Evolutionary conservation across 2,113 vertebrate genomes (phyloP), one percentile per base, ranked within the genome.

Genomic region (Cynocephalus volans): DNA sequence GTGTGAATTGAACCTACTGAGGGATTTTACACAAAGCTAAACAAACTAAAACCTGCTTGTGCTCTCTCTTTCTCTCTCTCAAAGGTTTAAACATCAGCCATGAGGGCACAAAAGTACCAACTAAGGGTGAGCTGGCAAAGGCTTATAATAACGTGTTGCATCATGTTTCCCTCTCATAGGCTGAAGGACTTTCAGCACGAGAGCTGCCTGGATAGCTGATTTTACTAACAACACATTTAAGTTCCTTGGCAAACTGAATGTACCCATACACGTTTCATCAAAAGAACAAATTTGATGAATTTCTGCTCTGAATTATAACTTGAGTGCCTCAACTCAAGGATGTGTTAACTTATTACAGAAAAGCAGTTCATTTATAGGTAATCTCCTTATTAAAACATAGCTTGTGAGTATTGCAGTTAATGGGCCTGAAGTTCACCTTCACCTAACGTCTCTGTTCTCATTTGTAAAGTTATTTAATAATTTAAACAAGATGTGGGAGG

Each of bases 401-500:
- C 69, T 62, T 80, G 28, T 83, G 70, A 96, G 6, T 88, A 52
- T 18, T 65, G 1, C 52, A 82, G 65, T 48, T 62, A 56, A 90
- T 45, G 11, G 11, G 2, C 5, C 62, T 77, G 3, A 93, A 77
- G 10, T 87, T 92, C 76, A 79, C 8, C 15, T 9, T 90, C n/a
- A 15, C 9, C 8, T 89, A 91, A 75, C 12, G 83, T 80, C n/a
- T 89, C 28, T 45, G 9, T 23, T 86, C 84, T 88, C 31, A 92
- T 19, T 52, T 76, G 54, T 64, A 83, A 85, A 87, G 5, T 48
- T 75, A 64, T 41, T 88, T 88, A 95, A 64, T 58, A 82, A n/a
- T 88, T 86, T 96, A 76, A 92, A 72, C 5, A 92, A 94, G 45
- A 87, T 62, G 41, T 31, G 24, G 26, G 18, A 60, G 1, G 14